A percentile compares a stretch with the other conserved stretches of the same genome.
Conservation (phyloP, 2,797 vertebrate genomes). For the Artibeus lituratus region DNA sequence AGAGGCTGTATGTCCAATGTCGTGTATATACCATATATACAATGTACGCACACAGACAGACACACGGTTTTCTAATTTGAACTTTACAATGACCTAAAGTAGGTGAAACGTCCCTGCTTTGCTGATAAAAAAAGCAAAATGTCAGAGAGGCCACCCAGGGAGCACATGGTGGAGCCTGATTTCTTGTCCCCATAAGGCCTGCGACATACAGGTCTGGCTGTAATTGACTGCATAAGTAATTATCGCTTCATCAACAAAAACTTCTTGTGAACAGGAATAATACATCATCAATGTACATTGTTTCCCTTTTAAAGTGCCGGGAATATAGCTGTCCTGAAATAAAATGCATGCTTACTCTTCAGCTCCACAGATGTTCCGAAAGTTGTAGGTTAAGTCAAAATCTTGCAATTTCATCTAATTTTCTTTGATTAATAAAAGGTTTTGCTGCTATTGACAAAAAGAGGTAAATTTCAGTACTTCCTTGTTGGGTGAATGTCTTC, state of each 20-base stretch:
- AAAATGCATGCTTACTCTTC: neutral
- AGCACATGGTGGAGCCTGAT: neutral
- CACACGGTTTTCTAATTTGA: neutral
- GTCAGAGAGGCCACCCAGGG: rapidly evolving
- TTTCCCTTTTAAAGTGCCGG: neutral
- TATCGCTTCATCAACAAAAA: neutral
- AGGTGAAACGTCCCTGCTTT: neutral
- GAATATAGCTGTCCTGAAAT: neutral
- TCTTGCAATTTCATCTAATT: neutral
- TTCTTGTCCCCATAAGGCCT: neutral
- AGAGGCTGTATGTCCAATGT: neutral
- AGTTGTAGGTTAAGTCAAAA: neutral
- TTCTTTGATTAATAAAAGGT: neutral
- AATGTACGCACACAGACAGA: neutral
- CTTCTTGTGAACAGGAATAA: neutral
- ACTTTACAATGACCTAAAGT: neutral
- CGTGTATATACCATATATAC: rapidly evolving
- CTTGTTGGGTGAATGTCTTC: neutral
- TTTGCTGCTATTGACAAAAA: neutral
- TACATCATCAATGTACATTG: neutral
- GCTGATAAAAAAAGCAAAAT: neutral
- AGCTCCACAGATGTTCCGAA: neutral
- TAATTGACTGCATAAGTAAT: neutral
- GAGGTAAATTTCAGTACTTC: neutral
- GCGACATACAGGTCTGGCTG: rapidly evolving